Evolutionary conservation across 2,797 vertebrate genomes (phyloP).

Genomic region (Lophius americanus): DNA sequence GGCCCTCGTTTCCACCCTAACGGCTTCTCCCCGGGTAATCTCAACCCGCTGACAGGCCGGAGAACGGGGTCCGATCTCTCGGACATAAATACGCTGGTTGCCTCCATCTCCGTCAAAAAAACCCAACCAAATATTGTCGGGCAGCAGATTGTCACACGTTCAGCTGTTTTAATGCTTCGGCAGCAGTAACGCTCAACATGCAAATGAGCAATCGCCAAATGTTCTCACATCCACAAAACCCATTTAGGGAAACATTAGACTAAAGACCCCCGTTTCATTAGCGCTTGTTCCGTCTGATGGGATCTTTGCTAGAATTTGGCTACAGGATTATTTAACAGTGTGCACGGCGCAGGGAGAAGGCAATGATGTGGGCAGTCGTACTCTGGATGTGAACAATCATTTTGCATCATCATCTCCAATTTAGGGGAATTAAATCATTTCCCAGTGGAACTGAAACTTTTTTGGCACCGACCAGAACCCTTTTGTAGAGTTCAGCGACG

Average conservation of each 20-base stretch:
- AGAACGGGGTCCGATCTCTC: slow-evolving; percentile 36
- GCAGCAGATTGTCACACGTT: slow-evolving; percentile 33
- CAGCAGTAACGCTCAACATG: slow-evolving; percentile 31
- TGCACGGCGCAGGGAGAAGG: slow-evolving; percentile 9
- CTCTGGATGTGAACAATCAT: slow-evolving; percentile 21
- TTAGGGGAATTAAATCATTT: not conserved
- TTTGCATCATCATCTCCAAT: not conserved
- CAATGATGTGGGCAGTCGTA: slow-evolving; percentile 13
- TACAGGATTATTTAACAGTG: slow-evolving; percentile 36
- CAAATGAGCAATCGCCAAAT: slow-evolving; percentile 53
- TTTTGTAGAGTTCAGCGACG: not conserved
- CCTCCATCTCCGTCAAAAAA: slow-evolving; percentile 41
- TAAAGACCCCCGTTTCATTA: slow-evolving; percentile 48
- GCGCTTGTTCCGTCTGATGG: slow-evolving; percentile 38
- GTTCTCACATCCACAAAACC: slow-evolving; percentile 41
- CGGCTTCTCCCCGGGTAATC: slow-evolving; percentile 41
- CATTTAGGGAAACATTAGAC: slow-evolving; percentile 45
- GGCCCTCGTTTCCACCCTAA: slow-evolving; percentile 37
- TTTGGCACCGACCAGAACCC: not conserved
- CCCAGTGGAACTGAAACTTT: not conserved
- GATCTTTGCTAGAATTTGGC: slow-evolving; percentile 36
- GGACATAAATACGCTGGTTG: slow-evolving; percentile 27
- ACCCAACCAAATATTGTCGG: slow-evolving; percentile 40
- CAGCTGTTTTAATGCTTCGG: slow-evolving; percentile 41
- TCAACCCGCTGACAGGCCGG: slow-evolving; percentile 54